Base-by-base conservation (phyloP, 2,113 vertebrate genomes). In the Antennarius striatus region DNA sequence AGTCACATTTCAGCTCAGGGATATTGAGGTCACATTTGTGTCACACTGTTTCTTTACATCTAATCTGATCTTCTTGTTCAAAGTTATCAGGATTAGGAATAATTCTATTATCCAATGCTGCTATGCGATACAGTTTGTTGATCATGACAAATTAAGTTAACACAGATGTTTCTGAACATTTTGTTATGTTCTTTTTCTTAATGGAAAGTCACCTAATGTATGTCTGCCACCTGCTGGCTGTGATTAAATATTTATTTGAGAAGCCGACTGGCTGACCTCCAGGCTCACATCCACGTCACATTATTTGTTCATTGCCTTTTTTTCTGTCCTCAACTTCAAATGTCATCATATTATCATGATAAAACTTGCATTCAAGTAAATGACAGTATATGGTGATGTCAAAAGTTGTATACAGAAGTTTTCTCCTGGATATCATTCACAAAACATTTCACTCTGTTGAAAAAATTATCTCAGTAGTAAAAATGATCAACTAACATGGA, bases 171-270 rank as follows among this genome's bases (percentile, higher is more conserved):
- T 3, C 14, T 68, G 52, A 17, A 67, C 65, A 74, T 75, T 78
- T 53, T 63, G 12, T 67, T 67, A 53, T 40, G 11, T 10, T 40
- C 15, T n/a, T 5, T 10, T 0, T 29, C 13, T 10, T 67, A 15
- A 50, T 8, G 14, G 4, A 54, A 39, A 50, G 2, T 15, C 10
- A 28, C 0, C 10, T 6, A 39, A 39, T 5, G 64, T 43, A 4
- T 49, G 63, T 70, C 82, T 82, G 78, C 83, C 85, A 74, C 50
- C 87, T 87, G 73, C 76, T 84, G 82, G 85, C 36, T 55, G 47
- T 43, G 10, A 43, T 43, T 43, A 12, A 43, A 43, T 6, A 43
- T 43, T 4, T 36, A 36, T 36, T 36, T 36, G 32, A 36, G 32
- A 36, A 36, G 32, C 32, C 7, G 32, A 36, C 32, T 11, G 42